These are phyloP conservation scores for Archivesica marissinica DNA, from an alignment of 1,140 invertebrate genomes.

Conservation along the genomic window DNA sequence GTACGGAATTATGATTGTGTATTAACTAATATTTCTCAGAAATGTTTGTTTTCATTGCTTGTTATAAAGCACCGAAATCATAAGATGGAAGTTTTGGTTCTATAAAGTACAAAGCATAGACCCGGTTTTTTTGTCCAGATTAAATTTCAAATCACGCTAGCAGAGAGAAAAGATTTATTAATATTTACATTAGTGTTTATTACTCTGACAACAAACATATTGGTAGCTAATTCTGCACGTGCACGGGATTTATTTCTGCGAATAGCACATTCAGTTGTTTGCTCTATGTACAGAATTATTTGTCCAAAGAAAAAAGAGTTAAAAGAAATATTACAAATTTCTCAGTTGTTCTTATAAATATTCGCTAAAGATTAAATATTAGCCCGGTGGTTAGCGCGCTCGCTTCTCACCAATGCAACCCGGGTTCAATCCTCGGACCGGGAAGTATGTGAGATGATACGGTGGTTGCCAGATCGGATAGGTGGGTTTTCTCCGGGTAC, in stretches of 20 bases:
- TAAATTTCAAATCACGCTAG: neutral
- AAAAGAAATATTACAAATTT: too few species aligned
- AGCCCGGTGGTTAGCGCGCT: too few species aligned
- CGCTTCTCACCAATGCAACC: too few species aligned
- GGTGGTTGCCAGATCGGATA: too few species aligned
- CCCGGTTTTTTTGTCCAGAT: neutral
- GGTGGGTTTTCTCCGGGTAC: too few species aligned
- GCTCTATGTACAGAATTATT: too few species aligned
- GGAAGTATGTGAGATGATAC: too few species aligned
- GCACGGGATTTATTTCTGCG: neutral
- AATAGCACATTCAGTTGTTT: too few species aligned
- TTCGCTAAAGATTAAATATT: too few species aligned
- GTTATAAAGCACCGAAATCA: neutral
- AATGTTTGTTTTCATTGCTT: constrained; percentile 26
- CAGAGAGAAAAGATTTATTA: neutral
- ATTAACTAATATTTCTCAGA: neutral
- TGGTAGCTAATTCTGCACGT: constrained; percentile 8
- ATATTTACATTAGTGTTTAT: neutral
- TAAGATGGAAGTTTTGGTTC: constrained; percentile 28
- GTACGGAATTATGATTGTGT: constrained; percentile 2
- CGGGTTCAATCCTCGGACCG: too few species aligned
- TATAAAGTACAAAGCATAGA: constrained; percentile 10
- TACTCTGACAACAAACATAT: constrained; percentile 3
- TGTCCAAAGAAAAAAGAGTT: too few species aligned
- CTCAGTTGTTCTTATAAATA: too few species aligned